These are phyloP conservation scores for Zoanthus sansibaricus DNA, from an alignment of 92 coral and sea anemone genomes.

Conservation along the genomic window DNA sequence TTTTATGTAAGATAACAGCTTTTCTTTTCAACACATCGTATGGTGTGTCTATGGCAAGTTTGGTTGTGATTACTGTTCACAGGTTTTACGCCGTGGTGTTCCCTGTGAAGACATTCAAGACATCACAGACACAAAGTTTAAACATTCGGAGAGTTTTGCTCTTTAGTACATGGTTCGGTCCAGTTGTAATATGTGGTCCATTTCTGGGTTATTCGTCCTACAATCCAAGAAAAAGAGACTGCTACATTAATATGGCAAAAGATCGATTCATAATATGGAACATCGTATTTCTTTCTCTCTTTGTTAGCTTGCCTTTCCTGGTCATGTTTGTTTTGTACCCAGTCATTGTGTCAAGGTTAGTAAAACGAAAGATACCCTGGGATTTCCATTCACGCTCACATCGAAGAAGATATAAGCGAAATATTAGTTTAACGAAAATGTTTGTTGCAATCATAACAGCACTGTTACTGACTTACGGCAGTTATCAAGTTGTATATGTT, in stretches of 20 bases:
- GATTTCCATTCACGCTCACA: neutral
- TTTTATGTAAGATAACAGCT: neutral
- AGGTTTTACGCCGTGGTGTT: conserved; percentile 26
- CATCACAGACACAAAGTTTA: neutral
- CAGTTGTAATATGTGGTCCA: neutral
- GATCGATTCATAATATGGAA: neutral
- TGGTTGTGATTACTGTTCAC: conserved; percentile 7
- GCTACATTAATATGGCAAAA: neutral
- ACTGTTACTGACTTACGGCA: neutral
- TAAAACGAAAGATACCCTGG: conserved; percentile 15
- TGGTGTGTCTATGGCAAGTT: conserved; percentile 26
- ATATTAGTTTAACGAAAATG: conserved; percentile 6
- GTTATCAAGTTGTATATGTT: neutral
- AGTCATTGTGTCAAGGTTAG: neutral
- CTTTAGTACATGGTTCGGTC: conserved; percentile 5
- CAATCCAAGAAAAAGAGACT: neutral
- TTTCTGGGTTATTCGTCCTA: neutral
- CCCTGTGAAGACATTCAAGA: conserved; percentile 4
- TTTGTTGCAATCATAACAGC: neutral
- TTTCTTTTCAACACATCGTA: conserved; percentile 26
- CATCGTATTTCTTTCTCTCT: neutral
- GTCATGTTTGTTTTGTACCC: neutral
- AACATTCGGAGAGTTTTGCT: neutral
- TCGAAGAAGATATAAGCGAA: conserved; percentile 10
- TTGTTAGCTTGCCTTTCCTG: conserved; percentile 2